These are phyloP conservation scores for Gymnothorax javanicus DNA, from an alignment of 2,797 vertebrate species.

Conservation along the genomic window DNA sequence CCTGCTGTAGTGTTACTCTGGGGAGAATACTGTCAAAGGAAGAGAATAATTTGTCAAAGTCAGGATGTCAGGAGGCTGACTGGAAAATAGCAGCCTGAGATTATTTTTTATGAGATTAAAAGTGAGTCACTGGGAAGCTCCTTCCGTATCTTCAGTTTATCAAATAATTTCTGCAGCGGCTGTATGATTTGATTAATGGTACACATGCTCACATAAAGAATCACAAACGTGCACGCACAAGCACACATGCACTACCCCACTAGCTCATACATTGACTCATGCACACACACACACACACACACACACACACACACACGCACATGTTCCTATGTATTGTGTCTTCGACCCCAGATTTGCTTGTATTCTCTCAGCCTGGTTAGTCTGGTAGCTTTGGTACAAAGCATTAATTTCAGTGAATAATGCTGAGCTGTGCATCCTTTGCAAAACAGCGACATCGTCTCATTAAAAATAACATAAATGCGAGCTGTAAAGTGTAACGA, in stretches of 20 bases:
- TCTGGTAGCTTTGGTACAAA: background rate
- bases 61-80: no score
- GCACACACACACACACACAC: background rate
- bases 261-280: background rate
- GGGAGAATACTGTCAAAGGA: no score
- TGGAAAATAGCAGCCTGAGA: no score
- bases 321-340: background rate
- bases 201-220: no score
- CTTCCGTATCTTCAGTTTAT: no score
- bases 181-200: no score
- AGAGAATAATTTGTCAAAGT: no score
- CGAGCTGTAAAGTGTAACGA: background rate
- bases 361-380: background rate
- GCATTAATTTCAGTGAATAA: background rate
- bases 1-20: no score
- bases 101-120: no score
- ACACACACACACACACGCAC: background rate
- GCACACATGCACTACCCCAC: no score
- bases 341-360: background rate
- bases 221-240: no score
- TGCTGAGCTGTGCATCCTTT: conserved; percentile 26
- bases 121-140: background rate
- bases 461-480: background rate
- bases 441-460: conserved; percentile 28
- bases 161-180: no score